A percentile compares a stretch with the other conserved stretches of the same genome.
phyloP scores from a whole-genome alignment of 2,888 invertebrate genomes.

The Eupithecia dodoneata region DNA sequence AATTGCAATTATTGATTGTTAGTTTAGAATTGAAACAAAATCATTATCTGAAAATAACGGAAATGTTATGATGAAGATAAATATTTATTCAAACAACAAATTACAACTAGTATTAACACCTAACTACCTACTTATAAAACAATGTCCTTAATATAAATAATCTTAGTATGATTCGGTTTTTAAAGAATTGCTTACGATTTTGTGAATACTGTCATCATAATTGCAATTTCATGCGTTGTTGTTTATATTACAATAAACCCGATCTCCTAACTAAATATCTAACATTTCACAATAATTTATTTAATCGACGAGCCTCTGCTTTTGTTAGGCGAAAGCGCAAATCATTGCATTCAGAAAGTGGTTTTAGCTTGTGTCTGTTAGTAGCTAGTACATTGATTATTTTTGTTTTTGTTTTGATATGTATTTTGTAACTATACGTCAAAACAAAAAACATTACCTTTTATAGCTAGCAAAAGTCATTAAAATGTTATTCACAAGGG shows the following conservation, averaged over 20 bases:
- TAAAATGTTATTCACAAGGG: not conserved
- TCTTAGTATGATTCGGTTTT: not conserved
- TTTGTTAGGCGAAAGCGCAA: no score
- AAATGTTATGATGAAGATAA: not conserved
- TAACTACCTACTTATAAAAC: no score
- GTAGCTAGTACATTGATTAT: no score
- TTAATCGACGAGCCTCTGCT: no score
- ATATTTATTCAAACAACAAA: no score
- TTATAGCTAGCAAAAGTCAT: not conserved
- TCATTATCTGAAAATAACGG: not conserved
- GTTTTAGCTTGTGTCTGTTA: not conserved
- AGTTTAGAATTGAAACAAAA: slow-evolving; percentile 1
- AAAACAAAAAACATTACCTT: not conserved
- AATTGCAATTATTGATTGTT: slow-evolving; percentile 37
- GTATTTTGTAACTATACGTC: no score
- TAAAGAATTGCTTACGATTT: not conserved
- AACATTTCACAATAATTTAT: not conserved
- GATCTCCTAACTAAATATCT: not conserved
- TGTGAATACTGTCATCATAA: not conserved
- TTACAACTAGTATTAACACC: no score
- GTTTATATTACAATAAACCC: not conserved
- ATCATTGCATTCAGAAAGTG: no score
- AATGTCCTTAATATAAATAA: not conserved
- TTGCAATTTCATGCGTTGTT: not conserved
- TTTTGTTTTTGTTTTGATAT: no score